Evolutionary conservation across 2,888 invertebrate species (phyloP).

Genomic region (Nemotelus pantherinus): DNA sequence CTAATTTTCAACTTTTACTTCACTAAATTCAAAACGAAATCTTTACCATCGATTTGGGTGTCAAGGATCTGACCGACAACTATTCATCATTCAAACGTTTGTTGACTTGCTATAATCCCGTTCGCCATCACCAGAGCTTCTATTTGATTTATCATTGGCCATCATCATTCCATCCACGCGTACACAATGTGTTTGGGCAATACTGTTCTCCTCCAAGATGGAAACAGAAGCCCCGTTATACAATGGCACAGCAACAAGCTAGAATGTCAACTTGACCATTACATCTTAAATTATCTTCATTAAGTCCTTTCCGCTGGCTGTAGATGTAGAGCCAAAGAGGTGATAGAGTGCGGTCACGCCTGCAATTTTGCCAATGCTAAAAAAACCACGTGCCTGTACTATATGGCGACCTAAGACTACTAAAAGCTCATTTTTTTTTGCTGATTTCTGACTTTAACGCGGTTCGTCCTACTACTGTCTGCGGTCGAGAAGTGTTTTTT

Average conservation of each 20-base stretch:
- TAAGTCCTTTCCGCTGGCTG: constrained; percentile 20
- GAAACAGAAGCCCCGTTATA: too few relatives aligned
- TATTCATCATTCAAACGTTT: constrained; percentile 14
- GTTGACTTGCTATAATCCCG: constrained; percentile 23
- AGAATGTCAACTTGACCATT: constrained; percentile 27
- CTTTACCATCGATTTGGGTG: not conserved
- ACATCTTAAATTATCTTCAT: constrained; percentile 33
- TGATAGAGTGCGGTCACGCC: constrained; percentile 27
- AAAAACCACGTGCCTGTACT: not conserved
- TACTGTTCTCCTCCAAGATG: too few relatives aligned
- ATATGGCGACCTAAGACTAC: constrained; percentile 11
- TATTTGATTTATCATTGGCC: too few relatives aligned
- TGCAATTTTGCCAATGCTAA: not conserved
- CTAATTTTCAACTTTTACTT: too few relatives aligned
- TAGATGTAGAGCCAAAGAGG: not conserved
- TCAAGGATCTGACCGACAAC: constrained; percentile 1
- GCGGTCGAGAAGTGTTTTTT: constrained; percentile 15
- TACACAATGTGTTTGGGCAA: too few relatives aligned
- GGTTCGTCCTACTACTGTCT: constrained; percentile 12
- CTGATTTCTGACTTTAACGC: not conserved
- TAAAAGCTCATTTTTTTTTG: not conserved
- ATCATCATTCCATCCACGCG: too few relatives aligned
- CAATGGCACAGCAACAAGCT: constrained; percentile 9
- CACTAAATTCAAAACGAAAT: too few relatives aligned
- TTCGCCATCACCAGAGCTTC: too few relatives aligned